phyloP scores from a whole-genome alignment of 2,113 vertebrate species.

The Takifugu flavidus region DNA sequence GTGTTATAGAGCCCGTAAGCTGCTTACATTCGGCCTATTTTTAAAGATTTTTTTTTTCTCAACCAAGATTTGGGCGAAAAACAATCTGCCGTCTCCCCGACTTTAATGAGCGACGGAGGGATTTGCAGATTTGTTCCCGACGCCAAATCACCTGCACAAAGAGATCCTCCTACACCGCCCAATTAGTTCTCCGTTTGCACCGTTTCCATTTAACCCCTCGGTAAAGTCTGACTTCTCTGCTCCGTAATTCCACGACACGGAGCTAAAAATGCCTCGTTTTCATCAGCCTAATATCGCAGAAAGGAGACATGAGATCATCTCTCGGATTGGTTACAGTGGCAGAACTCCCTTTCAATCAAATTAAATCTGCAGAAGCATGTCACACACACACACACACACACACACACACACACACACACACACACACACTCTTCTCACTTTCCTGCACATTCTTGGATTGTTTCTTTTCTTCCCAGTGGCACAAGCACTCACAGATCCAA shows the following conservation, averaged over 20 bases:
- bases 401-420: conserved; percentile 9
- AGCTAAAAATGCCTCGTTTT: conserved; percentile 42
- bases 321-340: conserved; percentile 61
- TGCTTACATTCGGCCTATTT: neutral
- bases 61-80: neutral
- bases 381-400: conserved; percentile 28
- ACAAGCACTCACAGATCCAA: conserved; percentile 58
- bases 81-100: neutral
- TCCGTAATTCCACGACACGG: conserved; percentile 22
- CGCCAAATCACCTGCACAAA: conserved; percentile 27
- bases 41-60: no score
- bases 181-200: conserved; percentile 44
- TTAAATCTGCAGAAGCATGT: conserved; percentile 59
- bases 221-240: conserved; percentile 26
- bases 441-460: conserved; percentile 31
- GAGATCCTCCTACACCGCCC: conserved; percentile 22
- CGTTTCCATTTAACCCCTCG: conserved; percentile 43
- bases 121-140: conserved; percentile 14
- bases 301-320: conserved; percentile 49
- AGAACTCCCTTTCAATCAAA: conserved; percentile 64
- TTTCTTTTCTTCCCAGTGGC: conserved; percentile 52
- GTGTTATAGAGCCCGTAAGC: neutral
- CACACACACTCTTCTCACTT: conserved; percentile 38
- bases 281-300: conserved; percentile 55
- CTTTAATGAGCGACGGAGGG: conserved; percentile 3